Evolutionary conservation across 2,888 invertebrate genomes (phyloP), one percentile per base, ranked within the genome.

Genomic region (Tipula vernalis): DNA sequence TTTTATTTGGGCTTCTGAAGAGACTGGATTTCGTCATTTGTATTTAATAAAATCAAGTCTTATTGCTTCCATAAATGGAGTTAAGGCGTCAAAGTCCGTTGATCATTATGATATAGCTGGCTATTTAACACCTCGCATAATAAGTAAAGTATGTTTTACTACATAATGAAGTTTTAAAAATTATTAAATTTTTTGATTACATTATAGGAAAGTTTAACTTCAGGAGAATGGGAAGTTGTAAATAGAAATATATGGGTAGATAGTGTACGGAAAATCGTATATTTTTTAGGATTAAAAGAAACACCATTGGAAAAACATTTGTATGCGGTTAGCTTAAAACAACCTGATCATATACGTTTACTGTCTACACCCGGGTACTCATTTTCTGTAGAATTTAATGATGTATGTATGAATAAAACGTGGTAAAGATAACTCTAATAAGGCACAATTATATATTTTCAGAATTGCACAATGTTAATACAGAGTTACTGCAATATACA

Each of bases 1-100:
- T 88, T 98, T 98, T 91, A 93, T 99, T 86, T 98, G 98, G 98
- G 97, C 97, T 0, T 97, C 96, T 71, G 98, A 99, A 92, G 96
- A 97, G 90, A 95, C 96, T 0, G 98, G 98, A 0, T 98, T 94
- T 90, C 93, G 98, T 86, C 99, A 99, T 91, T 93, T 99, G 87
- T 98, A 98, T 91, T 92, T 96, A 87, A 93, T 96, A 84, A 95
- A 95, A 0, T 95, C 96, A 86, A 93, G 92, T 86, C 90, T 95
- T 87, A 89, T 90, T 90, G 91, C 92, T 3, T 90, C 92, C 86
- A 90, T 91, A 71, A 94, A 94, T 89, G 94, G 94, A n/a, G 92
- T 93, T 42, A 91, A 92, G 71, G 93, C 93, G 88, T 91, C 92
- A 41, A 90, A 89, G 87, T 89, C 89, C 41, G 87, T 89, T 39